These are phyloP conservation scores for Heliconius charithonia DNA, from an alignment of 2,888 invertebrate genomes.

Conservation along the genomic window DNA sequence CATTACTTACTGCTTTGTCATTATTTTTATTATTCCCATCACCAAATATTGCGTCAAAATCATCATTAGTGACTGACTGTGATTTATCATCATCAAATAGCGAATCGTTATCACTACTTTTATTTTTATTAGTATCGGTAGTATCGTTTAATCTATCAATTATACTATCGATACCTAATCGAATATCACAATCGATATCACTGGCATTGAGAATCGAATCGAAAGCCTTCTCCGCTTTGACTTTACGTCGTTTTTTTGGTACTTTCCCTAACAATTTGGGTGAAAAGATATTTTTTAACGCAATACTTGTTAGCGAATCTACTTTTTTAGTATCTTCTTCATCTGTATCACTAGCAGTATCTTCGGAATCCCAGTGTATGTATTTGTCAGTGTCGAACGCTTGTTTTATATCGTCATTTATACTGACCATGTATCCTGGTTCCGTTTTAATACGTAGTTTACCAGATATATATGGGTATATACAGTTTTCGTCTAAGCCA, in stretches of 20 bases:
- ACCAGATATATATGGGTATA: conserved; percentile 62
- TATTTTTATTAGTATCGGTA: conserved; percentile 3
- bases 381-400: conserved; percentile 59
- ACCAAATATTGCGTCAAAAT: conserved; percentile 47
- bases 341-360: conserved; percentile 46
- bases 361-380: conserved; percentile 67
- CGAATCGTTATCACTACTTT: conserved; percentile 42
- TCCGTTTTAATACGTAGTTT: conserved; percentile 56
- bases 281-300: conserved; percentile 67
- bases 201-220: conserved; percentile 51
- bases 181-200: conserved; percentile 50
- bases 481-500: conserved; percentile 60
- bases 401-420: conserved; percentile 57
- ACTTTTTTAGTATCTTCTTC: conserved; percentile 48
- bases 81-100: conserved; percentile 43
- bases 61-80: conserved; percentile 43
- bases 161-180: conserved; percentile 55
- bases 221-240: conserved; percentile 51
- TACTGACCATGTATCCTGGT: conserved; percentile 64
- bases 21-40: conserved; percentile 34
- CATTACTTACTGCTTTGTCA: conserved; percentile 3
- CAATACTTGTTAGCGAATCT: conserved; percentile 55
- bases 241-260: conserved; percentile 57
- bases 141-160: conserved; percentile 57
- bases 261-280: conserved; percentile 61